Base-by-base conservation (phyloP, 2,888 invertebrate genomes). In the Tetranychus piercei region DNA sequence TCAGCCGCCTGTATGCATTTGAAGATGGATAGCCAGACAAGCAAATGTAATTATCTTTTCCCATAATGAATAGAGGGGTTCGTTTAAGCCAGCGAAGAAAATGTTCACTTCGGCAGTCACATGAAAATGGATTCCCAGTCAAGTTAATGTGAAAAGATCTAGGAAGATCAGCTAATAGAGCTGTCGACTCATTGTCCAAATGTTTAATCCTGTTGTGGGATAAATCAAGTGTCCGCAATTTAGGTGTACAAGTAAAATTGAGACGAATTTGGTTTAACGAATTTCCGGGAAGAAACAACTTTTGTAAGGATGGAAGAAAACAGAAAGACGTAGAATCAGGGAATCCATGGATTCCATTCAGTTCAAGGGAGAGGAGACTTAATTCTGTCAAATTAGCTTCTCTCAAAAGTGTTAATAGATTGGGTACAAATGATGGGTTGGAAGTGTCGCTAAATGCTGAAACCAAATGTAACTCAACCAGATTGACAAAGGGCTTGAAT, bases 281-380 rank as follows among this genome's bases (percentile, higher is more conserved):
- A 77, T 83, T 83, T 78, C 89, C 86, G n/a, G 88, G 88, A 73
- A 90, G 82, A 81, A 89, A 87, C 1, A 90, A 82, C 80, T 89
- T 88, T 77, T 87, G 83, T 6, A 90, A 81, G 73, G 84, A 85
- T 0, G 88, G 87, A 44, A 90, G 82, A 79, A 87, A 87, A 79
- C 90, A 90, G 80, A 90, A 90, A 0, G 89, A 87, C 70, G 85
- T 85, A 18, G 84, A 83, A 80, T 88, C 88, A 76, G 76, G 84
- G 78, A 89, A 88, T 73, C 85, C 83, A 44, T 85, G 85, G 45
- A 90, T 89, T 81, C 89, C 88, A 80, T 90, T 90, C 79, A 89
- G 88, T 79, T 90, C 90, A 79, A 90, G 81, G 81, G 90, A 89
- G 1, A 90, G 81, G 80, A 89, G 89, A 77, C 86, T 86, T 77